Evolutionary conservation across 2,113 vertebrate genomes (phyloP).

Genomic region (Labeo rohita): DNA sequence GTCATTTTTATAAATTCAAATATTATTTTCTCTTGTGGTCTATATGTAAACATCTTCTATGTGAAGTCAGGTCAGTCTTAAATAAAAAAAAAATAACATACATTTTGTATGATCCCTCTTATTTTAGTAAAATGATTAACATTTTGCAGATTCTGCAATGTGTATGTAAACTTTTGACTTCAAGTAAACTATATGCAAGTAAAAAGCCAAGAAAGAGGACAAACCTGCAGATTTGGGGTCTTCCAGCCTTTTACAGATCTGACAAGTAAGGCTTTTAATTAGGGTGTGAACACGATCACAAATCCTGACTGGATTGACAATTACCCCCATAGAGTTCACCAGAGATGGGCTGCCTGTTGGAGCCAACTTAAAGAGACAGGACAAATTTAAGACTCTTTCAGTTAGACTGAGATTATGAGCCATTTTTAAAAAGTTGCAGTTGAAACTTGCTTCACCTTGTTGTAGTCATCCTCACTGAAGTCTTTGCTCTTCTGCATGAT

Average conservation of each 20-base stretch:
- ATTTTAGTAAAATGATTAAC: too few relatives aligned
- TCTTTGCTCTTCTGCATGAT: slow-evolving; percentile 91
- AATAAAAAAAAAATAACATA: too few relatives aligned
- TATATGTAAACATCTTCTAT: too few relatives aligned
- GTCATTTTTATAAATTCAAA: too few relatives aligned
- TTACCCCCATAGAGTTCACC: slow-evolving; percentile 89
- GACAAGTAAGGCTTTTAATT: slow-evolving; percentile 91
- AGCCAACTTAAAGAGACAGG: slow-evolving; percentile 80
- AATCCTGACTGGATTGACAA: slow-evolving; percentile 90
- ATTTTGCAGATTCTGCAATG: too few relatives aligned
- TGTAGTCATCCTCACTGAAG: slow-evolving; percentile 85
- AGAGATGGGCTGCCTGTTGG: slow-evolving; percentile 89
- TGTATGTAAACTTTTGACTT: too few relatives aligned
- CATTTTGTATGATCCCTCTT: too few relatives aligned
- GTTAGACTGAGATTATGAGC: neutral
- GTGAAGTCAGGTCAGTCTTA: too few relatives aligned
- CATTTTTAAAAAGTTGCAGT: neutral
- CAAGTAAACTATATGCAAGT: neutral
- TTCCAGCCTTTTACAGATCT: slow-evolving; percentile 89
- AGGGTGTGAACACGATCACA: slow-evolving; percentile 90
- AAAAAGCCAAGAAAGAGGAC: slow-evolving; percentile 21
- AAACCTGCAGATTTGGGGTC: slow-evolving; percentile 92
- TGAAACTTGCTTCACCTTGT: slow-evolving; percentile 79
- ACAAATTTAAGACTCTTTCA: neutral
- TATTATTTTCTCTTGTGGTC: too few relatives aligned